Base-by-base conservation (phyloP, 2,888 invertebrate genomes). In the Drosophila kuntzei region DNA sequence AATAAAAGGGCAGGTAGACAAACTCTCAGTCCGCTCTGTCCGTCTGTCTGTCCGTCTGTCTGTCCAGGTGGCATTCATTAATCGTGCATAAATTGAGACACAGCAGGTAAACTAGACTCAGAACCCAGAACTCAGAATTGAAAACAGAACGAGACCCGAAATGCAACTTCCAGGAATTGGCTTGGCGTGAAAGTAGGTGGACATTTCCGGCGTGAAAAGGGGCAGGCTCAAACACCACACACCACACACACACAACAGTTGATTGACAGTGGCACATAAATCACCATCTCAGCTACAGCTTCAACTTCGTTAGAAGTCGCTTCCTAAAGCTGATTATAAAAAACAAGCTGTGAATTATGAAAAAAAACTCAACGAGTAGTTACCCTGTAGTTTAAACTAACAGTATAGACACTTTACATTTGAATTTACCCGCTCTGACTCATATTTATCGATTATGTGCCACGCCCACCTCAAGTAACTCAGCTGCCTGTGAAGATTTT, bases 111-210 rank as follows among this genome's bases (percentile, higher is more conserved):
- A 53, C 39, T 53, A 65, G 65, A 41, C 39, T 8, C 32, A 18
- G 51, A 22, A 6, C 9, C 9, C 8, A 27, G 27, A n/a, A n/a
- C 14, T 6, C 2, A 8, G 37, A 37, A 16, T 9, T 3, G 3
- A 16, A 16, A 16, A 6, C 62, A 66, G 57, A 60, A 64, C 11
- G 29, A 67, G 60, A 57, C 51, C 54, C 49, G 37, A 61, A 46
- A 71, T 57, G 51, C 41, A 58, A 72, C 53, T 74, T 74, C 73
- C 69, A 58, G 65, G 74, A 74, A 72, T 55, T 66, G 49, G 36
- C 37, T 41, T 68, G 76, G 87, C 85, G 88, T 87, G 82, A 85
- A 85, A 83, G 88, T 87, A 85, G 86, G 83, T 88, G 88, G 88
- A 83, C 83, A 82, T 86, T 79, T 83, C 88, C 86, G 83, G 72